Base-by-base conservation (phyloP, 2,113 vertebrate genomes). In the Ursus arctos region DNA sequence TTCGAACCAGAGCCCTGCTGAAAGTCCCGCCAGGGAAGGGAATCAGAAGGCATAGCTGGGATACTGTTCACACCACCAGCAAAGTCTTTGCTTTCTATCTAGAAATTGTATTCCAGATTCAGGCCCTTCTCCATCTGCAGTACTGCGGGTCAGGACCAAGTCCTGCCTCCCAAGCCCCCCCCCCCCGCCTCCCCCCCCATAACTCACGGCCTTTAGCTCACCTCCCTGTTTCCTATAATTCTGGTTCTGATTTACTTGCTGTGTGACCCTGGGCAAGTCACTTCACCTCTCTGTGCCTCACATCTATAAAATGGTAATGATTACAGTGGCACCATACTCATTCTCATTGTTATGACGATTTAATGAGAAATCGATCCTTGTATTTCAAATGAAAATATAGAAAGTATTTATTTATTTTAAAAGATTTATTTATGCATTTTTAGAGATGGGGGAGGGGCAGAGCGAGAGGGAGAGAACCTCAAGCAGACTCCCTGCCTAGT, bases 101-200 rank as follows among this genome's bases (percentile, higher is more conserved):
- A 7, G 77, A 77, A n/a, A 5, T 53, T 31, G 13, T 7, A 61
- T 24, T 57, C 63, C 3, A 28, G 49, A 47, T 69, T 65, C n/a
- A 10, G 0, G 22, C 28, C 14, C 26, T 74, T 74, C 21, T 76
- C 7, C 0, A 0, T 33, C 40, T 9, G 36, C 13, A 3, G 40
- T 10, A 2, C 36, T n/a, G 33, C n/a, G 15, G 7, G 6, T 47
- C 72, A 19, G 61, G 59, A 26, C n/a, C 88, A 49, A 31, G 47
- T n/a, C 36, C 7, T 7, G 55, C 9, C 24, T 2, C 13, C 65
- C 16, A 16, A 47, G 16, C 10, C 0, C 16, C n/a, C 67, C 67
- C 16, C 67, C 7, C 14, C 15, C 51, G 13, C 2, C 51, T 3
- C 7, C 2, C 12, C 9, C 28, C 7, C 16, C 1, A 8, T 0